Percentiles rank a stretch among this genome's conserved stretches.
phyloP scores from a whole-genome alignment of 2,113 vertebrate genomes.

The Corythoichthys intestinalis region DNA sequence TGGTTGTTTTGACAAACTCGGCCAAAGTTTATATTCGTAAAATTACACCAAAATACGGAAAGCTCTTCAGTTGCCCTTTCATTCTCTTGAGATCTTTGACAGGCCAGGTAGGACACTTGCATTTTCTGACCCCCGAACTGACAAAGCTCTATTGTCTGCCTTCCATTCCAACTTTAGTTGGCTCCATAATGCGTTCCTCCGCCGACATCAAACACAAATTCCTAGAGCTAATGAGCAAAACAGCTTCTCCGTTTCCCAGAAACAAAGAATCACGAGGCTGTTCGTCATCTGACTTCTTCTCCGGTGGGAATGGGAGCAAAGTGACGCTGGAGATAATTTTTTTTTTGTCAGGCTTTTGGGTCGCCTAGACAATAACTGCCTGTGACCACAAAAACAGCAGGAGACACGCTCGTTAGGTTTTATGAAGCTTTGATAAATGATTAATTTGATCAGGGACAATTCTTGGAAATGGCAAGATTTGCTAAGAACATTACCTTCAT shows the following conservation, averaged over 20 bases:
- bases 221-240: not conserved
- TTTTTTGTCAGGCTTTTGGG: not conserved
- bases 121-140: not conserved
- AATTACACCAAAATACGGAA: too few species aligned
- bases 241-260: not conserved
- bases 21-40: too few species aligned
- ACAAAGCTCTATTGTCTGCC: not conserved
- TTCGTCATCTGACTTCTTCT: conserved; percentile 5
- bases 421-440: not conserved
- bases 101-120: too few species aligned
- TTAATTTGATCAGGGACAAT: not conserved
- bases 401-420: not conserved
- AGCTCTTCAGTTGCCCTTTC: too few species aligned
- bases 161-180: not conserved
- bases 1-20: too few species aligned
- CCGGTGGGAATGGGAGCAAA: not conserved
- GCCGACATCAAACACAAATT: not conserved
- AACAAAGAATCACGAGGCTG: not conserved
- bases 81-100: too few species aligned
- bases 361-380: not conserved
- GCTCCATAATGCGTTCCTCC: not conserved
- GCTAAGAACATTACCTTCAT: not conserved
- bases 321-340: not conserved
- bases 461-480: not conserved
- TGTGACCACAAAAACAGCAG: not conserved